Conservation (phyloP, 2,888 invertebrate species). For the Oconnorella tubifera region DNA sequence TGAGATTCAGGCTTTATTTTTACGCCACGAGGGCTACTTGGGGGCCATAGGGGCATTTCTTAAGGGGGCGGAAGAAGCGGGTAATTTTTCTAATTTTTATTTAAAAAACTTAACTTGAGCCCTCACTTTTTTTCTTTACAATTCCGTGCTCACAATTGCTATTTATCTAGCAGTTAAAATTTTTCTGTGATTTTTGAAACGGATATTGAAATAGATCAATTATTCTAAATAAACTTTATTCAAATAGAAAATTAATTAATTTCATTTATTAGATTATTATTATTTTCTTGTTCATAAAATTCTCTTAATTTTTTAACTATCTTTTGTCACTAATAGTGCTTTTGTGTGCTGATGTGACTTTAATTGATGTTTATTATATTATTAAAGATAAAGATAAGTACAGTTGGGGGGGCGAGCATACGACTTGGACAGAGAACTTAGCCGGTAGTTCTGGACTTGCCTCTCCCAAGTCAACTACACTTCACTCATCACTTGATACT, state of each 20-base stretch:
- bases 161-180: background rate
- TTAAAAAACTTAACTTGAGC: background rate
- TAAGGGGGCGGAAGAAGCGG: slow-evolving; percentile 64
- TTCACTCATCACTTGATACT: too few species aligned
- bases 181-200: background rate
- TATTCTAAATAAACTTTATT: too few species aligned
- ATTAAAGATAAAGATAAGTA: slow-evolving; percentile 61
- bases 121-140: background rate
- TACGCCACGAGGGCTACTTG: slow-evolving; percentile 69
- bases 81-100: too few species aligned
- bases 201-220: too few species aligned
- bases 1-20: slow-evolving; percentile 65
- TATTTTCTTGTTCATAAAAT: too few species aligned
- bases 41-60: slow-evolving; percentile 70
- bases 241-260: too few species aligned
- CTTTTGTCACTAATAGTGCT: too few species aligned
- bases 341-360: too few species aligned
- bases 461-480: slow-evolving; percentile 18
- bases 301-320: too few species aligned
- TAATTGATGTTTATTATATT: too few species aligned
- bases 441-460: slow-evolving; percentile 65
- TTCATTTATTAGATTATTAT: too few species aligned
- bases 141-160: background rate
- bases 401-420: slow-evolving; percentile 30
- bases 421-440: slow-evolving; percentile 68